Conservation (phyloP, 2,797 vertebrate species). For the Acrossocheilus fasciatus region DNA sequence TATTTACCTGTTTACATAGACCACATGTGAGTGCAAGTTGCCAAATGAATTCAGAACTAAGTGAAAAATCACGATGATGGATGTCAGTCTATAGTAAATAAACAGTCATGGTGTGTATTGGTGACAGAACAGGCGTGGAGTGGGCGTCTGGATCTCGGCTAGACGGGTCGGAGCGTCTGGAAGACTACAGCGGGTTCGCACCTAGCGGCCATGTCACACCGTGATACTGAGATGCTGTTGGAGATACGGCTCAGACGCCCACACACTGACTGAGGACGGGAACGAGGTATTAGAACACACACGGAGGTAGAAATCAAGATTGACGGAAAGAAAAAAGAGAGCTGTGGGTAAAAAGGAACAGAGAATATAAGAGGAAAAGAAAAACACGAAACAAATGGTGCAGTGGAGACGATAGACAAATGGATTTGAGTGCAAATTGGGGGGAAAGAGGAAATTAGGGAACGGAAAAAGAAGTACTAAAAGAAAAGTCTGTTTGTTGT, state of each 20-base stretch:
- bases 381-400: conserved; percentile 8
- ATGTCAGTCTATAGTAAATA: conserved; percentile 72
- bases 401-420: conserved; percentile 4
- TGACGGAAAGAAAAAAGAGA: conserved; percentile 5
- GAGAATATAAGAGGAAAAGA: conserved; percentile 32
- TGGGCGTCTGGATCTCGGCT: conserved; percentile 81
- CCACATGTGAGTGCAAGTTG: conserved; percentile 42
- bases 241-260: conserved; percentile 62
- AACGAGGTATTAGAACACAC: conserved; percentile 40
- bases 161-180: conserved; percentile 76
- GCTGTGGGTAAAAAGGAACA: conserved; percentile 22
- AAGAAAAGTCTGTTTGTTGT: background rate
- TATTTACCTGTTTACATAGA: conserved; percentile 33
- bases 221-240: conserved; percentile 63
- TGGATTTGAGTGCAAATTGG: background rate
- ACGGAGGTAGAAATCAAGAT: conserved; percentile 30
- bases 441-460: background rate
- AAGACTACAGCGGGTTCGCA: conserved; percentile 73
- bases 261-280: conserved; percentile 53
- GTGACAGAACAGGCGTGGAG: conserved; percentile 77
- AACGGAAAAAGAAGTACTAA: background rate
- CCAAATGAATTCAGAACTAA: conserved; percentile 48
- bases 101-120: conserved; percentile 62
- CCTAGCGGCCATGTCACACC: conserved; percentile 59
- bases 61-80: conserved; percentile 53